Evolutionary conservation across 2,113 vertebrate genomes (phyloP).

Genomic region (Acrocephalus kingi): DNA sequence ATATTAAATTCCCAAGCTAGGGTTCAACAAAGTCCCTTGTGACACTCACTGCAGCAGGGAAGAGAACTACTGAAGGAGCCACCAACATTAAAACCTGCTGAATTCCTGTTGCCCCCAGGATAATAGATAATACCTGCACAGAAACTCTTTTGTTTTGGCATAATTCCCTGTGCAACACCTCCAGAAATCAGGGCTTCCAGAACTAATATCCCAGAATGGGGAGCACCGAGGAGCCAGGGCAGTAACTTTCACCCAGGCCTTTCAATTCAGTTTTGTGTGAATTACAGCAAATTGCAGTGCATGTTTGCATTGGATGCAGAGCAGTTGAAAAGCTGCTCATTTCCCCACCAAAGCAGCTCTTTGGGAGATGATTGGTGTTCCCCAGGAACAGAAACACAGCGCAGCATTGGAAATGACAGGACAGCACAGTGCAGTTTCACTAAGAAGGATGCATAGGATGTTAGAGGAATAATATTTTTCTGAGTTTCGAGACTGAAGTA

Average conservation of each 20-base stretch:
- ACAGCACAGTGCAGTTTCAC: conserved; percentile 4
- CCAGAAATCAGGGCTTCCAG: conserved; percentile 4
- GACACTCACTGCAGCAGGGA: not conserved
- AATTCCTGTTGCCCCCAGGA: not conserved
- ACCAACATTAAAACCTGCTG: not conserved
- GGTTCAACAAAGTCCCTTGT: not conserved
- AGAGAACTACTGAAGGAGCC: not conserved
- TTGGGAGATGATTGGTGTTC: conserved; percentile 38
- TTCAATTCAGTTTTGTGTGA: conserved; percentile 1
- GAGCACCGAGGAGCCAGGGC: not conserved
- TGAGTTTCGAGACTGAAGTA: not conserved
- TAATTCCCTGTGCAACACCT: not conserved
- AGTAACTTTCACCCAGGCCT: not conserved
- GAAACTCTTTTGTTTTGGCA: not conserved
- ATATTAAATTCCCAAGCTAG: not conserved
- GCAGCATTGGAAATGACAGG: not conserved
- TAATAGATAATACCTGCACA: not conserved
- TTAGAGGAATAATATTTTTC: conserved; percentile 3
- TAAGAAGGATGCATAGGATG: not conserved
- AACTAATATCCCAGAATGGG: not conserved
- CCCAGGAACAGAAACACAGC: conserved; percentile 20
- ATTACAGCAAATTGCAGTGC: not conserved
- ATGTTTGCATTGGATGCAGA: not conserved
- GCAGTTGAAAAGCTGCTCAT: conserved; percentile 9
- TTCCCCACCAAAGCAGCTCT: conserved; percentile 21